A percentile compares a stretch with the other conserved stretches of the same genome.
These are phyloP conservation scores for Pherbina coryleti DNA, from an alignment of 2,888 invertebrate species.

Conservation along the genomic window DNA sequence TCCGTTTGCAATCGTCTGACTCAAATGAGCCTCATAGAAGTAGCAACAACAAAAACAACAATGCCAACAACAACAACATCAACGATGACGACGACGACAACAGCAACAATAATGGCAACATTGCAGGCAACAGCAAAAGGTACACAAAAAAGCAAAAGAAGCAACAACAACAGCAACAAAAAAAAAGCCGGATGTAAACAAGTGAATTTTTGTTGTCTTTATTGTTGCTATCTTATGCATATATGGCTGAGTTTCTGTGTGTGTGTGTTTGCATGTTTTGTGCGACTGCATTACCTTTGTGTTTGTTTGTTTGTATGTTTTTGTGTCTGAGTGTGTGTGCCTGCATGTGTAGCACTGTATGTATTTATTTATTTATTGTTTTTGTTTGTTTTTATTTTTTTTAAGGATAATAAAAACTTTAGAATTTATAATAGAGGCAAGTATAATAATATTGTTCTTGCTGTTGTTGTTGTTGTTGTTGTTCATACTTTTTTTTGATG, in stretches of 20 bases:
- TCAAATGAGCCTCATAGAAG: constrained; percentile 30
- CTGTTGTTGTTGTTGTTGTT: not conserved
- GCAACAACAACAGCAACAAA: constrained; percentile 17
- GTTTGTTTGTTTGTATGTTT: not conserved
- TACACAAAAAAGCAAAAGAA: not conserved
- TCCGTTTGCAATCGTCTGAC: constrained; percentile 36
- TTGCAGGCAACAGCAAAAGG: not conserved
- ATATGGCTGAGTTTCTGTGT: not conserved
- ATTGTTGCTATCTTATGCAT: not conserved
- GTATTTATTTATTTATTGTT: not conserved
- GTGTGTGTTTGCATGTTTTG: not conserved
- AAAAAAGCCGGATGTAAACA: constrained; percentile 13
- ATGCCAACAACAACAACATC: constrained; percentile 14
- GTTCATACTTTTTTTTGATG: not conserved
- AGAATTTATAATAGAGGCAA: not conserved
- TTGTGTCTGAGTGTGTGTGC: not conserved
- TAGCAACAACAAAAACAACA: not conserved
- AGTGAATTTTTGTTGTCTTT: not conserved
- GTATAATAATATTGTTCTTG: not conserved
- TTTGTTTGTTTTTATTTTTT: not conserved
- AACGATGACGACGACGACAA: not conserved
- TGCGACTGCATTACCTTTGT: not conserved
- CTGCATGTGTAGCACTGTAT: not conserved
- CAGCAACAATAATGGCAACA: constrained; percentile 3
- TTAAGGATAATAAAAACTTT: constrained; percentile 15